Conservation (phyloP, 2,888 invertebrate species). For the Drosophila kokeensis region DNA sequence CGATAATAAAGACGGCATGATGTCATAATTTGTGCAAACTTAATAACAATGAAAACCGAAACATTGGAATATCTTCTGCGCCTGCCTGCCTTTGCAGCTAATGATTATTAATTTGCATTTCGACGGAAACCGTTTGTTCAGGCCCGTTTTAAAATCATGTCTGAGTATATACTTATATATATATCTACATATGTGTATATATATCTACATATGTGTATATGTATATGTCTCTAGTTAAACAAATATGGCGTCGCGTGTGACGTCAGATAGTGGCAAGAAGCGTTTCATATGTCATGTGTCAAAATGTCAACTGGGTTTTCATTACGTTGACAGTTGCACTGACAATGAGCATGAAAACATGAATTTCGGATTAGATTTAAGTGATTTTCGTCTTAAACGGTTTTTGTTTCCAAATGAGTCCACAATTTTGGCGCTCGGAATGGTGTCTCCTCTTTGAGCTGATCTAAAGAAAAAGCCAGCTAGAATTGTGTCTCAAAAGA, state of each 20-base stretch:
- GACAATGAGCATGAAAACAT: constrained; percentile 1
- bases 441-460: constrained; percentile 8
- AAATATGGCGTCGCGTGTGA: constrained; percentile 26
- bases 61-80: constrained; percentile 44
- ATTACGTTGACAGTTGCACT: constrained; percentile 26
- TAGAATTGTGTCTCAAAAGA: constrained; percentile 8
- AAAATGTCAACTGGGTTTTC: constrained; percentile 39
- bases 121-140: constrained; percentile 40
- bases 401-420: constrained; percentile 6
- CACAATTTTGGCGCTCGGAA: constrained; percentile 1
- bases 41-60: constrained; percentile 32
- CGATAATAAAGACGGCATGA: constrained; percentile 71
- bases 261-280: constrained; percentile 5
- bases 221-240: constrained; percentile 9
- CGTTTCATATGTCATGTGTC: constrained; percentile 34
- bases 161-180: constrained; percentile 1
- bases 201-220: neutral
- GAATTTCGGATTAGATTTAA: constrained; percentile 13
- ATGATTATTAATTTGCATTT: constrained; percentile 65
- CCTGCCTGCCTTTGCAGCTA: constrained; percentile 38
- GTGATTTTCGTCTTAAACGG: constrained; percentile 2
- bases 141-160: constrained; percentile 28
- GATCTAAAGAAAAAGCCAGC: constrained; percentile 15
- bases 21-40: constrained; percentile 67
- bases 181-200: no score